Base-by-base conservation (phyloP, 2,113 vertebrate genomes). In the Saimiri boliviensis region DNA sequence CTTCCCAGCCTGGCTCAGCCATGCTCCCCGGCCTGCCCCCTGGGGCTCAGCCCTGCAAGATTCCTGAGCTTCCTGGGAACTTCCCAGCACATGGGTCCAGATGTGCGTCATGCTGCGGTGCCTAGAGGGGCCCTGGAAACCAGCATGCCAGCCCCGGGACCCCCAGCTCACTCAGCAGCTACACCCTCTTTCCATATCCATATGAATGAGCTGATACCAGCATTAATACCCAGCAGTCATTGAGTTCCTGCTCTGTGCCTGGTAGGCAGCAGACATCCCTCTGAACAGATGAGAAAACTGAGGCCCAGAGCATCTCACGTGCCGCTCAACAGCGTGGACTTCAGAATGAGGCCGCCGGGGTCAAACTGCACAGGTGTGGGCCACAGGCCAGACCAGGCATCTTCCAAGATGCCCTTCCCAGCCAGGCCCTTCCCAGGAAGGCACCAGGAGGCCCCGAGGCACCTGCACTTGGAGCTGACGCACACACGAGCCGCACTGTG, bases 61-160 rank as follows among this genome's bases (percentile, higher is more conserved):
- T 8, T 21, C 40, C 60, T 2, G 5, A 5, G 3, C n/a, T 77
- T 86, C 60, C 8, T 5, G 9, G 60, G 30, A 37, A n/a, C n/a
- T 11, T 89, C 77, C 58, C 85, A 89, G 85, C 17, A 76, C 30
- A 37, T 2, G 45, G 27, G 30, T 40, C 52, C 30, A 42, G 5
- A 4, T 5, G 0, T 0, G 52, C 60, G 3, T 71, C 79, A 17
- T 8, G 11, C 4, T 0, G 27, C 2, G 0, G n/a, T 3, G 30
- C 56, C 74, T 54, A 2, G 17, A 42, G 8, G 23, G n/a, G n/a
- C 27, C 92, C 63, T 30, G 42, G 32, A 84, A 25, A 35, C 30
- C 80, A 37, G 40, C 66, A 40, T 6, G 0, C 47, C n/a, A 5
- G 58, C 27, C 35, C 1, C 19, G 1, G 27, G 58, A 25, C 2